These are phyloP conservation scores for Channa maculata DNA, from an alignment of 2,113 vertebrate species.

Conservation along the genomic window DNA sequence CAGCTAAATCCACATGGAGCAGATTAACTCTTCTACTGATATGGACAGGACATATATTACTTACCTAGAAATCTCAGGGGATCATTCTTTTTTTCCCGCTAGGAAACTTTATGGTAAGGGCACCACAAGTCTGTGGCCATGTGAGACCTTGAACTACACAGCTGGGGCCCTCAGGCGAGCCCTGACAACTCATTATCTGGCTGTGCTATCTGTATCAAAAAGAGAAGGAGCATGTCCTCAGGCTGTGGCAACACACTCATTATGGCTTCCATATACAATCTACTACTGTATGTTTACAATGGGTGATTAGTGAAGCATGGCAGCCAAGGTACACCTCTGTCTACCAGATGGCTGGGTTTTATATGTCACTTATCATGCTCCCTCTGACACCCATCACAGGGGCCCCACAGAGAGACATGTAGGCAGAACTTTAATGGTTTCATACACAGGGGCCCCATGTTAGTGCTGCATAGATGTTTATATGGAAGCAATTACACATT, in stretches of 20 bases:
- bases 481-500: not conserved
- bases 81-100: not conserved
- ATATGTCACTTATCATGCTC: slow-evolving; percentile 52
- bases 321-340: slow-evolving; percentile 52
- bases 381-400: slow-evolving; percentile 33
- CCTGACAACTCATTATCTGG: slow-evolving; percentile 48
- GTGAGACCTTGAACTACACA: slow-evolving; percentile 26
- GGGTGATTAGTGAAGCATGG: slow-evolving; percentile 53
- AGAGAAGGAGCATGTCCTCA: slow-evolving; percentile 12
- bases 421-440: slow-evolving; percentile 17
- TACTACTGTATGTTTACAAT: slow-evolving; percentile 75
- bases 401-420: not conserved
- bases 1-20: not conserved
- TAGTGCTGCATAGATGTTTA: not conserved
- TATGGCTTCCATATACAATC: slow-evolving; percentile 61
- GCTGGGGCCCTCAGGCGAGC: slow-evolving; percentile 5
- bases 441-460: not conserved
- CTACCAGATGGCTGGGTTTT: slow-evolving; percentile 64
- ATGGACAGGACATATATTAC: not conserved
- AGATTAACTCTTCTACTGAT: not conserved
- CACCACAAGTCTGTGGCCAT: not conserved
- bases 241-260: slow-evolving; percentile 51
- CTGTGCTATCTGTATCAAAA: slow-evolving; percentile 55
- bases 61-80: not conserved
- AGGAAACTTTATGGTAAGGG: not conserved